Evolutionary conservation across 2,797 vertebrate genomes (phyloP).

Genomic region (Lepilemur septentrionalis): DNA sequence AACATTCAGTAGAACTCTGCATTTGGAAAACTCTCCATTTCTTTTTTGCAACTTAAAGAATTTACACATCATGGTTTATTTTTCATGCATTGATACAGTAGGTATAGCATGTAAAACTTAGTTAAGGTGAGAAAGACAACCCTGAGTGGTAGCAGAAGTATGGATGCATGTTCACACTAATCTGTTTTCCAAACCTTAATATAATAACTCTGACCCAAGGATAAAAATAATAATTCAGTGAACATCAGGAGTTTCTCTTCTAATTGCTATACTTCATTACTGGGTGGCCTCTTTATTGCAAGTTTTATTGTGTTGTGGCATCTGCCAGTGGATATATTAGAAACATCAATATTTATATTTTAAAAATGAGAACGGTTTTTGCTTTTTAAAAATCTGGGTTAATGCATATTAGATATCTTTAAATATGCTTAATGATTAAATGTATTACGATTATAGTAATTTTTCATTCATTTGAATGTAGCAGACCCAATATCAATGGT

Average conservation of each 20-base stretch:
- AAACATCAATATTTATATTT: conserved; percentile 1
- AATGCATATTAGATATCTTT: conserved; percentile 20
- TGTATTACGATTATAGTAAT: conserved; percentile 17
- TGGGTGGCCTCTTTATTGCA: not conserved
- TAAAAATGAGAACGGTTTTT: conserved; percentile 18
- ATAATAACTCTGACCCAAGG: not conserved
- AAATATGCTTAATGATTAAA: conserved; percentile 41
- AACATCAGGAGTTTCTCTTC: conserved; percentile 31
- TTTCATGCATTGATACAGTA: conserved; percentile 49
- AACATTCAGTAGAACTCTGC: conserved; percentile 39
- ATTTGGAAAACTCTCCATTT: conserved; percentile 64
- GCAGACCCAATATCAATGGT: not conserved
- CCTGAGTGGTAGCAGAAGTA: conserved; percentile 70
- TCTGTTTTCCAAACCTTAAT: conserved; percentile 5
- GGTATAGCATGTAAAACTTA: conserved; percentile 45
- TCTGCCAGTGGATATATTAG: conserved; percentile 26
- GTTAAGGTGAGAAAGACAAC: conserved; percentile 42
- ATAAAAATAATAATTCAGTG: conserved; percentile 1
- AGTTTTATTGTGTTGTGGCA: conserved; percentile 26
- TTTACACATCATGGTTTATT: conserved; percentile 34
- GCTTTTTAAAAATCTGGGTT: conserved; percentile 33
- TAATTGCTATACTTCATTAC: not conserved
- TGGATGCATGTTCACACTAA: conserved; percentile 48
- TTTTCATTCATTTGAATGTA: conserved; percentile 33
- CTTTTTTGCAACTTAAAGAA: conserved; percentile 44